These are phyloP conservation scores for Amblyopsis rosae DNA, from an alignment of 2,113 vertebrate species.

Conservation along the genomic window DNA sequence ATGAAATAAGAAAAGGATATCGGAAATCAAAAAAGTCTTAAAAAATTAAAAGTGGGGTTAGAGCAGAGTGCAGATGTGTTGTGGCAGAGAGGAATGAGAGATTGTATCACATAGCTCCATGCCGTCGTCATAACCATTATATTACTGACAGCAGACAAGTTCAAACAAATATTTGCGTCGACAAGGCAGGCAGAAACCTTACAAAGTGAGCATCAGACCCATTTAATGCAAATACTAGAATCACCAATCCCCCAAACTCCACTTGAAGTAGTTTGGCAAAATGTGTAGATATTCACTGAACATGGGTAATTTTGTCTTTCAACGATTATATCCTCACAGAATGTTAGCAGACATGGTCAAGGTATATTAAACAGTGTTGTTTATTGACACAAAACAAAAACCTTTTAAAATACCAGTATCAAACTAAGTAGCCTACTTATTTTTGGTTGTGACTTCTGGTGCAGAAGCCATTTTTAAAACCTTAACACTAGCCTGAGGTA, in stretches of 20 bases:
- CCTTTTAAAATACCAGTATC: neutral
- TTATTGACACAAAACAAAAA: neutral
- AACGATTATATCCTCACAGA: too few species aligned
- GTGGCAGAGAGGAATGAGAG: constrained; percentile 18
- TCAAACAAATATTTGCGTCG: constrained; percentile 45
- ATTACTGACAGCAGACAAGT: constrained; percentile 37
- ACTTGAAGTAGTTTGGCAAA: neutral
- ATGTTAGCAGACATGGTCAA: too few species aligned
- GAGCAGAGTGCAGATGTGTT: constrained; percentile 5
- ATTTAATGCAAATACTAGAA: neutral
- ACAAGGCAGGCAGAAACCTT: constrained; percentile 21
- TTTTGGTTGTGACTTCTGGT: neutral
- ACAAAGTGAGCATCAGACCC: constrained; percentile 16
- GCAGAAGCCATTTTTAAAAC: constrained; percentile 10
- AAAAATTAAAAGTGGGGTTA: neutral
- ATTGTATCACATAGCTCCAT: constrained; percentile 26
- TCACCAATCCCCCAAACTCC: neutral
- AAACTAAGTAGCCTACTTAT: too few species aligned
- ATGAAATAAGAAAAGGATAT: constrained; percentile 24
- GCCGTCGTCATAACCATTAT: constrained; percentile 11
- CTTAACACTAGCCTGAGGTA: neutral
- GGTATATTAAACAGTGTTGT: too few species aligned
- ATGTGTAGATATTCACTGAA: neutral
- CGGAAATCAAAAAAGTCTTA: neutral
- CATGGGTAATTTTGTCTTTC: neutral